Conservation (phyloP, 2,888 invertebrate genomes). For the Geotrupes spiniger region DNA sequence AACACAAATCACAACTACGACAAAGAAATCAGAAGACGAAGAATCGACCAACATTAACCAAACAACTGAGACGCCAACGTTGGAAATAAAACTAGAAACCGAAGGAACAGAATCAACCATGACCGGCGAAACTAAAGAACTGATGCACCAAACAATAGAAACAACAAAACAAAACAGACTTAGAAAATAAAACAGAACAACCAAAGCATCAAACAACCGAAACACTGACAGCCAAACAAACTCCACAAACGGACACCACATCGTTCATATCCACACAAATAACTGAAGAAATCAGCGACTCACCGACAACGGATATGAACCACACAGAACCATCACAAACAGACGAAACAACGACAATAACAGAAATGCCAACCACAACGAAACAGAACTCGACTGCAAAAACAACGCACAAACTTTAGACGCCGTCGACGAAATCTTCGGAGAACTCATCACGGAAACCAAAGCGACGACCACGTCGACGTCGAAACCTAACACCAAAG, state of each 20-base stretch:
- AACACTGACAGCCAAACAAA: background rate
- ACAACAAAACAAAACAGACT: slow-evolving; percentile 1
- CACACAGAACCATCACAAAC: too few species aligned
- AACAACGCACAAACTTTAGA: background rate
- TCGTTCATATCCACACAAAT: too few species aligned
- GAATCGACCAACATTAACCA: slow-evolving; percentile 24
- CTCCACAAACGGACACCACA: background rate
- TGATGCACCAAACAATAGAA: slow-evolving; percentile 21
- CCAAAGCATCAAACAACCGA: background rate
- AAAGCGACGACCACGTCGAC: slow-evolving; percentile 15
- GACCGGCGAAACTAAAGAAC: too few species aligned
- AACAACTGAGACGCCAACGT: slow-evolving; percentile 33
- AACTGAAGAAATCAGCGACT: too few species aligned
- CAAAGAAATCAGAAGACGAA: too few species aligned
- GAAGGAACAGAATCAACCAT: too few species aligned
- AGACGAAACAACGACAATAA: slow-evolving; percentile 13
- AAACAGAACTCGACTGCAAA: slow-evolving; percentile 1
- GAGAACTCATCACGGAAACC: slow-evolving; percentile 3
- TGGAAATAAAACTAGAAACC: too few species aligned
- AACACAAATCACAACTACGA: too few species aligned
- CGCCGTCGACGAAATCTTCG: slow-evolving; percentile 14
- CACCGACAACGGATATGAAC: too few species aligned
- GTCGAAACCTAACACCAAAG: slow-evolving; percentile 15
- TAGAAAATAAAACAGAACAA: slow-evolving; percentile 7
- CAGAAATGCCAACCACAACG: background rate